A percentile compares a stretch with the other conserved stretches of the same genome.
Evolutionary conservation across 2,888 invertebrate species (phyloP).

Genomic region (Campaea margaritaria): DNA sequence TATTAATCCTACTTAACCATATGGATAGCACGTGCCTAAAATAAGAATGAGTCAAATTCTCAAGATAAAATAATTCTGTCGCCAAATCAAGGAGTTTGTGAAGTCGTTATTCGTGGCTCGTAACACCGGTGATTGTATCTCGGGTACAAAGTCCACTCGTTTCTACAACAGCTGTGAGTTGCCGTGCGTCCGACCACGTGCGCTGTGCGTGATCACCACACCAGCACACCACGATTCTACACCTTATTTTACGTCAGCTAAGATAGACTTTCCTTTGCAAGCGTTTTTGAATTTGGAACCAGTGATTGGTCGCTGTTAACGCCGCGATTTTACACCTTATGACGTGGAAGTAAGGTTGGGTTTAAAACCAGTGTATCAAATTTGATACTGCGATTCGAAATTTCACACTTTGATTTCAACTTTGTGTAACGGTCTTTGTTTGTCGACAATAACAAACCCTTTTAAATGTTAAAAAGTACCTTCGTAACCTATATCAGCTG

Average conservation of each 20-base stretch:
- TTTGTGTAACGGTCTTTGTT: conserved; percentile 29
- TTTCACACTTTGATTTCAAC: conserved; percentile 38
- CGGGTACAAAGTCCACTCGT: conserved; percentile 78
- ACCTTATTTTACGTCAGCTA: conserved; percentile 33
- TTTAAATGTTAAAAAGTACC: not conserved
- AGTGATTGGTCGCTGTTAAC: conserved; percentile 13
- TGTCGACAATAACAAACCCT: conserved; percentile 9
- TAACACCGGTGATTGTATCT: conserved; percentile 74
- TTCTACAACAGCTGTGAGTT: conserved; percentile 72
- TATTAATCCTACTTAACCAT: not conserved
- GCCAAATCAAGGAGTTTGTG: conserved; percentile 53
- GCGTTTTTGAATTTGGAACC: conserved; percentile 12
- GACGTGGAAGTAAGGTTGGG: conserved; percentile 8
- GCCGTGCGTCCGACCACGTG: conserved; percentile 66
- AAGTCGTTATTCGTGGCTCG: conserved; percentile 61
- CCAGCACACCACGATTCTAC: conserved; percentile 34
- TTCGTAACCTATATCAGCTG: not conserved
- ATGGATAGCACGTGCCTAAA: conserved; percentile 18
- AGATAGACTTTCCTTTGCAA: conserved; percentile 5
- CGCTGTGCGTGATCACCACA: conserved; percentile 64
- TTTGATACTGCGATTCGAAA: conserved; percentile 35
- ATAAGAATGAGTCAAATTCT: conserved; percentile 36
- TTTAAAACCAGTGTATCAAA: conserved; percentile 16
- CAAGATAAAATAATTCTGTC: conserved; percentile 47
- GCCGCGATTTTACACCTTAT: conserved; percentile 43